Conservation (phyloP, 2,797 vertebrate genomes). For the Acridotheres tristis region DNA sequence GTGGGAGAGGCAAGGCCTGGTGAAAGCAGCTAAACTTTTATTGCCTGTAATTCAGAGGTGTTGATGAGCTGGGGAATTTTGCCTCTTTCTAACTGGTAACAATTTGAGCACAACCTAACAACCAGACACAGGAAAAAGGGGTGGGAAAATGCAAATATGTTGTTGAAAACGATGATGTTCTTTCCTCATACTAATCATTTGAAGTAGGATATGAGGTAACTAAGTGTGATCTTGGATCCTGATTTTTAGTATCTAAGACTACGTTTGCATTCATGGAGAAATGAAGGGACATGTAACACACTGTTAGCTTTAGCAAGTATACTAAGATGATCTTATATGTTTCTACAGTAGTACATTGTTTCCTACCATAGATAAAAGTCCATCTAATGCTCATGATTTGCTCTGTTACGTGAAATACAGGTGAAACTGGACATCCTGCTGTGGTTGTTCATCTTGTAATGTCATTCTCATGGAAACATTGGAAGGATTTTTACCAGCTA, state of each 20-base stretch:
- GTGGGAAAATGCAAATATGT: neutral
- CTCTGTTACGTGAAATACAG: neutral
- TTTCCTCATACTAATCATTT: neutral
- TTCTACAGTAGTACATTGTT: neutral
- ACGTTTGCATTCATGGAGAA: neutral
- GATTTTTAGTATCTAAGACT: neutral
- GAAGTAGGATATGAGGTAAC: neutral
- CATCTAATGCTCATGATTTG: rapidly evolving
- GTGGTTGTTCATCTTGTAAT: neutral
- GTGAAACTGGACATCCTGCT: neutral
- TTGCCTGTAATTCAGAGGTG: neutral
- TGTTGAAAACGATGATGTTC: neutral
- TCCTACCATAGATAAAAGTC: neutral
- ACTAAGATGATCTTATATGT: rapidly evolving
- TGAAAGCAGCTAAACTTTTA: neutral
- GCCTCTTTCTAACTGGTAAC: neutral
- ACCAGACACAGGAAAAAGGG: neutral
- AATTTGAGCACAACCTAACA: neutral
- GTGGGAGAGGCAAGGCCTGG: neutral
- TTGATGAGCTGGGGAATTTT: neutral
- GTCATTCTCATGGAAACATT: neutral
- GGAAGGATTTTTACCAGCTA: neutral
- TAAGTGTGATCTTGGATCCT: neutral
- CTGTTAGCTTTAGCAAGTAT: neutral
- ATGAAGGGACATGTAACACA: neutral